Evolutionary conservation across 2,888 invertebrate species (phyloP).

Genomic region (Rotaria socialis): DNA sequence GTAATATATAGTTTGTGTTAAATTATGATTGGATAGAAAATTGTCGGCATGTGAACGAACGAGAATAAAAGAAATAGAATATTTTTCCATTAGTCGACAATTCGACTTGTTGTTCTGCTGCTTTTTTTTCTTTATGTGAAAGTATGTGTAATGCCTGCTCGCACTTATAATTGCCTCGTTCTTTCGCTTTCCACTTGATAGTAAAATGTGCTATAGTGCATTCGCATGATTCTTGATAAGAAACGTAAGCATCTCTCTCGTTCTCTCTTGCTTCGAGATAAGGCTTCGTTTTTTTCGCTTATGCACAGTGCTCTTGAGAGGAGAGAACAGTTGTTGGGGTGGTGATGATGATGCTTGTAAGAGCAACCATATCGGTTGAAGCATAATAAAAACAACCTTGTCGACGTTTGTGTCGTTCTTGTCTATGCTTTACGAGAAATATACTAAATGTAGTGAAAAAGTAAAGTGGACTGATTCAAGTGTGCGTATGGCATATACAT

Average conservation of each 20-base stretch:
- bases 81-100: constrained; percentile 25
- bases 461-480: constrained; percentile 28
- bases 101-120: background rate
- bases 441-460: constrained; percentile 23
- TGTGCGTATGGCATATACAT: constrained; percentile 13
- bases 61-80: background rate
- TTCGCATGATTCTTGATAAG: constrained; percentile 10
- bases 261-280: constrained; percentile 13
- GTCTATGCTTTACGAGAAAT: constrained; percentile 23
- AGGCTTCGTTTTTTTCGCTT: background rate
- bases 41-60: background rate
- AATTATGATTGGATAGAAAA: constrained; percentile 15
- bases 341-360: constrained; percentile 4
- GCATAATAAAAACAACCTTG: constrained; percentile 29
- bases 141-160: background rate
- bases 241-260: background rate
- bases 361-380: background rate
- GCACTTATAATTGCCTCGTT: background rate
- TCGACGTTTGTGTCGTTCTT: constrained; percentile 32
- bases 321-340: constrained; percentile 22
- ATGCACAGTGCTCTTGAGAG: background rate
- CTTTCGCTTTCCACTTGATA: constrained; percentile 10
- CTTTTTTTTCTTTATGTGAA: background rate
- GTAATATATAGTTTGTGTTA: background rate
- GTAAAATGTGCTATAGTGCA: constrained; percentile 18